Percentiles rank a stretch among this genome's conserved stretches.
phyloP scores from a whole-genome alignment of 92 coral and sea anemone genomes.

The Paramuricea clavata region DNA sequence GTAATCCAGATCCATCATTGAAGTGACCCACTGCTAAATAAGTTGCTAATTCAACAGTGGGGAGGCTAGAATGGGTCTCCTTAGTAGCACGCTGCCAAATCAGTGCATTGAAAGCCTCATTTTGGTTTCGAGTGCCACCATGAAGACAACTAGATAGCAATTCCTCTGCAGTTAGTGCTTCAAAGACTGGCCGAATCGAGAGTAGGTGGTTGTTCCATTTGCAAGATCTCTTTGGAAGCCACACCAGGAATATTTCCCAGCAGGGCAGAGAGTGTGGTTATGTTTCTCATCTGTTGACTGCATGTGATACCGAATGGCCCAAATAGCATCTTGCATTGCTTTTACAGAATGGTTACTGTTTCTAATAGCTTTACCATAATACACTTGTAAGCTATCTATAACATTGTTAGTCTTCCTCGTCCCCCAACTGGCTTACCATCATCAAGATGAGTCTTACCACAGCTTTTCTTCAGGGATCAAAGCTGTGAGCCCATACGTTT shows the following conservation, averaged over 20 bases:
- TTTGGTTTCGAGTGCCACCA: conserved; percentile 73
- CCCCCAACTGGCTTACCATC: conserved; percentile 70
- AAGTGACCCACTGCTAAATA: too few relatives aligned
- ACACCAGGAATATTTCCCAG: conserved; percentile 2
- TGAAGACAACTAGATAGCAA: conserved; percentile 67
- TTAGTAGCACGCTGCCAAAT: too few relatives aligned
- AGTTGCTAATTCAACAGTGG: conserved; percentile 54
- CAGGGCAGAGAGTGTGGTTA: not conserved
- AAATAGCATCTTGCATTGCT: conserved; percentile 23
- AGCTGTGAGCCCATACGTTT: conserved; percentile 64
- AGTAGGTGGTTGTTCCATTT: not conserved
- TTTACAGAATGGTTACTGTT: conserved; percentile 10
- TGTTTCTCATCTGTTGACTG: conserved; percentile 34
- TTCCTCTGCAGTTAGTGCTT: conserved; percentile 33
- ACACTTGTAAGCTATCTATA: conserved; percentile 56
- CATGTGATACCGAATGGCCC: conserved; percentile 40
- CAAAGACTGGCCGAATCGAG: conserved; percentile 48
- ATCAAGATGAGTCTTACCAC: conserved; percentile 57
- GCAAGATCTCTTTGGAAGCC: not conserved
- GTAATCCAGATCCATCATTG: conserved; percentile 54
- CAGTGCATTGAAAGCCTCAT: too few relatives aligned
- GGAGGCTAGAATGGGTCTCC: too few relatives aligned
- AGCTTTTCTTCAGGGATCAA: conserved; percentile 63
- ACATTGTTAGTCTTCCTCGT: conserved; percentile 57
- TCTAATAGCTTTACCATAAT: conserved; percentile 46